phyloP scores from a whole-genome alignment of 2,888 invertebrate genomes.

The Rotaria sp. region DNA sequence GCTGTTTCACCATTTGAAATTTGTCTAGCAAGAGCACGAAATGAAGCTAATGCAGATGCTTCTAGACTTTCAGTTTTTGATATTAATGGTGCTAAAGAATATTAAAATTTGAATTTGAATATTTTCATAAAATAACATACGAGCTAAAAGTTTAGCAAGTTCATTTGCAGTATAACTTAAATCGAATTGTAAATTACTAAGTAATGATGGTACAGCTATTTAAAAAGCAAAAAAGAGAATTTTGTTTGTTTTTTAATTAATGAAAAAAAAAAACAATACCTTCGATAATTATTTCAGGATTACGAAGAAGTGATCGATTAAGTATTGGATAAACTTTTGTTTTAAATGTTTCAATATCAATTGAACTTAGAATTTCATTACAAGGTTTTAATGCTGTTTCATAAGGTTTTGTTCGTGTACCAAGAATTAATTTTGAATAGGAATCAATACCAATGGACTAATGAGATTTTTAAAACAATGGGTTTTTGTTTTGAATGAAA shows the following conservation, averaged over 20 bases:
- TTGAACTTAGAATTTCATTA: not conserved
- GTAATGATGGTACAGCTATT: conserved; percentile 3
- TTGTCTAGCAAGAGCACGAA: conserved; percentile 21
- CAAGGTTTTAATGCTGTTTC: conserved; percentile 5
- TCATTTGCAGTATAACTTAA: conserved; percentile 12
- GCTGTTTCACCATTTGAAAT: conserved; percentile 3
- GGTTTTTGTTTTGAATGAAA: not conserved
- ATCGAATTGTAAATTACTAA: conserved; percentile 25
- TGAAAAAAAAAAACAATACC: not conserved
- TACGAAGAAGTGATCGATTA: conserved; percentile 34
- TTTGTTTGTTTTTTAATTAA: not conserved
- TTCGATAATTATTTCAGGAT: conserved; percentile 35
- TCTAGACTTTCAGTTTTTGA: conserved; percentile 35
- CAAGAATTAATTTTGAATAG: conserved; percentile 17
- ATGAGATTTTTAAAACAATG: not conserved
- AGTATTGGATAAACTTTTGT: conserved; percentile 9
- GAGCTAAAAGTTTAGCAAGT: not conserved
- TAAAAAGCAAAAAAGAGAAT: not conserved
- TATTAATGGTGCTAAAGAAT: conserved; percentile 14
- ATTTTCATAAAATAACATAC: not conserved
- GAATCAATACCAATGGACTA: conserved; percentile 6
- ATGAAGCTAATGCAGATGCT: not conserved
- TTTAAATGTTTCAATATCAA: conserved; percentile 24
- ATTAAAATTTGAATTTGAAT: too few relatives aligned
- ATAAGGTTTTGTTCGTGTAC: conserved; percentile 25